A percentile compares a stretch with the other conserved stretches of the same genome.
Evolutionary conservation across 2,797 vertebrate species (phyloP).

Genomic region (Microhierax caerulescens): DNA sequence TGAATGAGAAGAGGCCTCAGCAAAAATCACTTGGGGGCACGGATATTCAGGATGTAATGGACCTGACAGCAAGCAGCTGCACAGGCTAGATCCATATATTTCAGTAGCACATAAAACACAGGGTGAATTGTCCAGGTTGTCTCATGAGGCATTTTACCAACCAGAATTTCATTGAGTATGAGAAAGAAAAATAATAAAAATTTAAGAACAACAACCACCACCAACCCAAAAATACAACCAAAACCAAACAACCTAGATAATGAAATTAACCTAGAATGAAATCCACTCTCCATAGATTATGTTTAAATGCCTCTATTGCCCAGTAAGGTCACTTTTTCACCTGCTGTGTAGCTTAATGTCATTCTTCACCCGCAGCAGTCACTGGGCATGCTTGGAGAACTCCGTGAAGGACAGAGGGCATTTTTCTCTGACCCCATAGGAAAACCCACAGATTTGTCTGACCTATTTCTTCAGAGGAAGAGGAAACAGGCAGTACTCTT

Average conservation of each 20-base stretch:
- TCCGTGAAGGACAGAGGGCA: not conserved
- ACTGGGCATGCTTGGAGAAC: not conserved
- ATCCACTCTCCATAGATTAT: not conserved
- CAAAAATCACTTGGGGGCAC: not conserved
- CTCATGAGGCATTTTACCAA: not conserved
- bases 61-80: constrained; percentile 49
- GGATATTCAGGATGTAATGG: not conserved
- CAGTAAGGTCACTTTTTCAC: not conserved
- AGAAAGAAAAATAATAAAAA: not conserved
- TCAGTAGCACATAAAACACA: not conserved
- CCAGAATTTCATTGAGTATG: not conserved
- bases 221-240: not conserved
- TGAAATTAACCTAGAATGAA: not conserved
- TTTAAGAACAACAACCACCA: not conserved
- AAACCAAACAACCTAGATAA: accelerated
- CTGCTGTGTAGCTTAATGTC: not conserved
- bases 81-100: not conserved
- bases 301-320: not conserved
- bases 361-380: not conserved
- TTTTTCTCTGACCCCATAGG: not conserved
- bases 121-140: not conserved
- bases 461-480: not conserved
- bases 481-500: not conserved
- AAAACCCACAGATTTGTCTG: not conserved
- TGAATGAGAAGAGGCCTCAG: not conserved